These are phyloP conservation scores for Pristionchus exspectatus DNA, from an alignment of 2,888 invertebrate genomes.

Conservation along the genomic window DNA sequence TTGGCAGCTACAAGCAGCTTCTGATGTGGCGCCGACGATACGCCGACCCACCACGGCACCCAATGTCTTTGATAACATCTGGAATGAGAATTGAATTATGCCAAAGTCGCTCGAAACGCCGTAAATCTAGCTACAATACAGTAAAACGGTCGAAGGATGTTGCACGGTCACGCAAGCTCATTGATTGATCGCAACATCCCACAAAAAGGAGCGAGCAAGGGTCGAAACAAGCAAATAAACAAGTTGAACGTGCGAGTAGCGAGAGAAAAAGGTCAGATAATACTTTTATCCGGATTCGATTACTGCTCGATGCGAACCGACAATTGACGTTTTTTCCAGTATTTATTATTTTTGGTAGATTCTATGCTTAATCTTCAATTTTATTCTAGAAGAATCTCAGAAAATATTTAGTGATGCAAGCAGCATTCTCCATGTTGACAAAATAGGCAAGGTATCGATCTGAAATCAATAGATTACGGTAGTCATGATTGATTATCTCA, in stretches of 20 bases:
- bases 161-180: background rate
- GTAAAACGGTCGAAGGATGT: background rate
- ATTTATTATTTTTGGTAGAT: background rate
- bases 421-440: conserved; percentile 37
- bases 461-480: background rate
- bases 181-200: background rate
- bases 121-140: background rate
- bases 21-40: conserved; percentile 15
- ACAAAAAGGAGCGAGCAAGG: background rate
- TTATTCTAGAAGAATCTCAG: background rate
- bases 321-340: background rate
- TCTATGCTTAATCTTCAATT: background rate
- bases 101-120: background rate
- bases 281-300: background rate
- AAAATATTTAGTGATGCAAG: conserved; percentile 32
- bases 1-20: background rate
- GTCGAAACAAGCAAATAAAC: background rate
- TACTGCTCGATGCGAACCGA: background rate
- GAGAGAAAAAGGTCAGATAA: background rate
- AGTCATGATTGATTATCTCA: background rate
- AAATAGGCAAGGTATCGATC: background rate
- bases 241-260: background rate
- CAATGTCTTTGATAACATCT: conserved; percentile 40
- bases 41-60: conserved; percentile 1
- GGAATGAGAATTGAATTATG: background rate